Percentiles rank a stretch among this genome's conserved stretches.
Evolutionary conservation across 30 jellyfish, hydroid and myxozoan species (phyloP).

Genomic region (Aurelia aurita): DNA sequence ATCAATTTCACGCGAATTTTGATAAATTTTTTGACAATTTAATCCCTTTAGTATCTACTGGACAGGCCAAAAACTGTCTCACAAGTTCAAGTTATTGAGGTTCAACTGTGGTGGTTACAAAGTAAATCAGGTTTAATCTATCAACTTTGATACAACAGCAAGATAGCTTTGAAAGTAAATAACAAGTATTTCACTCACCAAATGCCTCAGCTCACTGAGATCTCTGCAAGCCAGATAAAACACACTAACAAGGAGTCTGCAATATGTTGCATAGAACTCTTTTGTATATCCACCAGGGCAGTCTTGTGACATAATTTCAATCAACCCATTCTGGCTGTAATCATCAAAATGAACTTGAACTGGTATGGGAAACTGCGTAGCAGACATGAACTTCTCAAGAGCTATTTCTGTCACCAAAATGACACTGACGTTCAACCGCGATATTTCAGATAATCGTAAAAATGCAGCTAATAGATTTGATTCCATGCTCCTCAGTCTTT

Average conservation of each 20-base stretch:
- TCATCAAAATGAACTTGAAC: constrained; percentile 62
- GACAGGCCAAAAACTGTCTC: too few species aligned
- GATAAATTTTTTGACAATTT: too few species aligned
- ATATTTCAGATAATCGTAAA: constrained; percentile 54
- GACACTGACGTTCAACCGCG: constrained; percentile 55
- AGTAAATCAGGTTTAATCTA: too few species aligned
- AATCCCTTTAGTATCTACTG: too few species aligned
- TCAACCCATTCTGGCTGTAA: constrained; percentile 59
- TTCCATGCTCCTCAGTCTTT: constrained; percentile 85
- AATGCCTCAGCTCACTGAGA: constrained; percentile 75
- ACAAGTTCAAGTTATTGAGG: too few species aligned
- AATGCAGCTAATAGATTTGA: constrained; percentile 71
- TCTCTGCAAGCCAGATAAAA: constrained; percentile 72
- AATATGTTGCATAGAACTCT: constrained; percentile 67
- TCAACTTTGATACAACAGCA: too few species aligned
- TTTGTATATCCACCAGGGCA: constrained; percentile 59
- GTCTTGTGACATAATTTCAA: constrained; percentile 74
- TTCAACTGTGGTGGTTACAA: too few species aligned
- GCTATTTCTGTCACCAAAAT: constrained; percentile 70
- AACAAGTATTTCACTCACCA: background rate
- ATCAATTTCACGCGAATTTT: too few species aligned
- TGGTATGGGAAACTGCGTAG: constrained; percentile 62
- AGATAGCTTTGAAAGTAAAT: too few species aligned
- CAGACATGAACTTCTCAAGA: constrained; percentile 72
- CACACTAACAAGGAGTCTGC: constrained; percentile 73